Conservation (phyloP, 1,140 invertebrate species). For the Gryon sp. region DNA sequence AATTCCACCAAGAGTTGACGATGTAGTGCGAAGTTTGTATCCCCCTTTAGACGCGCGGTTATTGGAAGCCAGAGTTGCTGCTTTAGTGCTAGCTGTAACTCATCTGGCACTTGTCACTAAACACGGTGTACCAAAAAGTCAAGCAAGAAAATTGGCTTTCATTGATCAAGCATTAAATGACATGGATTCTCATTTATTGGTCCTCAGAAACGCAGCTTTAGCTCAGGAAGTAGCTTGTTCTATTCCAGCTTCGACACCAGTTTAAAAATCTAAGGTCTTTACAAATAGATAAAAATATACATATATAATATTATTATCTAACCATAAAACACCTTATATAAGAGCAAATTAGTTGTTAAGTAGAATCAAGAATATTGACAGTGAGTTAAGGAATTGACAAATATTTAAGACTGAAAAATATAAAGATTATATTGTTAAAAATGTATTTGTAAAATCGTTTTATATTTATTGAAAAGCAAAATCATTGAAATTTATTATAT, state of each 20-base stretch:
- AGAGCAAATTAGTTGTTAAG: neutral
- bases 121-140: slow-evolving; percentile 79
- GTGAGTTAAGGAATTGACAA: neutral
- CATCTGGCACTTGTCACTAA: slow-evolving; percentile 83
- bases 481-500: too few relatives aligned
- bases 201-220: slow-evolving; percentile 81
- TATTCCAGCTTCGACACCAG: slow-evolving; percentile 73
- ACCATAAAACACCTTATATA: too few relatives aligned
- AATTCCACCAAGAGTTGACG: slow-evolving; percentile 86
- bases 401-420: slow-evolving; percentile 14
- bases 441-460: slow-evolving; percentile 15
- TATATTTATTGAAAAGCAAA: neutral
- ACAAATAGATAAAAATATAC: neutral
- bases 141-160: slow-evolving; percentile 80
- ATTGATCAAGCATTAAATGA: slow-evolving; percentile 85
- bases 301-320: neutral
- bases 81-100: slow-evolving; percentile 85
- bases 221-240: slow-evolving; percentile 79
- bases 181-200: slow-evolving; percentile 84
- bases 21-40: slow-evolving; percentile 86
- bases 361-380: neutral
- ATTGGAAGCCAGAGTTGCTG: slow-evolving; percentile 85
- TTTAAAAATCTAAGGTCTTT: slow-evolving; percentile 56
- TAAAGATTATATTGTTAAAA: slow-evolving; percentile 4
- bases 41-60: slow-evolving; percentile 86